Conservation (phyloP, 1,140 invertebrate species). For the Ridgeia piscesae region DNA sequence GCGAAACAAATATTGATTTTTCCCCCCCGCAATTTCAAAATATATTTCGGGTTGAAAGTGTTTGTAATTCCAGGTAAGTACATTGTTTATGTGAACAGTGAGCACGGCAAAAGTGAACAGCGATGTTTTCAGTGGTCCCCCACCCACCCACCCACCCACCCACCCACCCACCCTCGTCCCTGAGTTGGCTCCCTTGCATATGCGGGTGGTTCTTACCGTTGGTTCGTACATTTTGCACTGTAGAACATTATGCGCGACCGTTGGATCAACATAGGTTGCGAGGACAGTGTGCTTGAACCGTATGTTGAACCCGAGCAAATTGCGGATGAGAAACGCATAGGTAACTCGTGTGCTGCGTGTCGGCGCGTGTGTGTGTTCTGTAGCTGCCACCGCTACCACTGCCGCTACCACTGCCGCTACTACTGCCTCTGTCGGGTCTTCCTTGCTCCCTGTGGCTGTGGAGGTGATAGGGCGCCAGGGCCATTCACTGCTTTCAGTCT, state of each 20-base stretch:
- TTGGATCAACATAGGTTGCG: constrained; percentile 58
- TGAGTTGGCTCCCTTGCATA: background rate
- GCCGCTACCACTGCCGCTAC: background rate
- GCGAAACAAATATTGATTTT: background rate
- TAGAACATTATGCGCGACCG: constrained; percentile 57
- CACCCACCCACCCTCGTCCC: background rate
- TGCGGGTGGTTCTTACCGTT: background rate
- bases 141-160: background rate
- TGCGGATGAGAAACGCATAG: constrained; percentile 92
- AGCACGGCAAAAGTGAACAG: background rate
- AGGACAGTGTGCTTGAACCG: constrained; percentile 86
- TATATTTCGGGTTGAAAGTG: background rate
- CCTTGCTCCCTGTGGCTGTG: constrained; percentile 7
- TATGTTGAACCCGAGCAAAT: constrained; percentile 96
- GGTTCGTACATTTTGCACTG: background rate
- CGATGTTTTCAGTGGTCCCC: background rate
- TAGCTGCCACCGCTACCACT: background rate
- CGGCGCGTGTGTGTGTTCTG: background rate
- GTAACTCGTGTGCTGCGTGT: constrained; percentile 35
- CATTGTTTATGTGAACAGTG: constrained; percentile 12
- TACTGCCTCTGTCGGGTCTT: background rate
- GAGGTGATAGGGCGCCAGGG: background rate
- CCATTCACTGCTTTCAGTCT: background rate
- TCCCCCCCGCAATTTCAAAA: background rate
- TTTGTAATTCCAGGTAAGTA: background rate